Conservation (phyloP, 2,113 vertebrate species). For the Arvicanthis niloticus region DNA sequence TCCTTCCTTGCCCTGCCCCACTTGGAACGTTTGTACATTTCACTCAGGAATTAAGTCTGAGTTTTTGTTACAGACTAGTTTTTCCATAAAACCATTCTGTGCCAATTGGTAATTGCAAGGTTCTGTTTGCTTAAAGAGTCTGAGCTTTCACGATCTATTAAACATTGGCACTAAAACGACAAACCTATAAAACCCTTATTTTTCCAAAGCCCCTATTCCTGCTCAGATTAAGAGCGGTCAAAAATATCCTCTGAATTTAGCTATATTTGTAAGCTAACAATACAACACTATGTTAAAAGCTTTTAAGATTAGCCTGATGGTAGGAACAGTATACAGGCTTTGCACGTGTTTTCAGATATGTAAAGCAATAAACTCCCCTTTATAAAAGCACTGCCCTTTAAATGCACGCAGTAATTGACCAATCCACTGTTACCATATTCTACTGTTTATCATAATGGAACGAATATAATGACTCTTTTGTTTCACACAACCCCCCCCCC, state of each 20-base stretch:
- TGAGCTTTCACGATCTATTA: constrained; percentile 83
- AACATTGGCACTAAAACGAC: constrained; percentile 82
- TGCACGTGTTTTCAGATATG: constrained; percentile 3
- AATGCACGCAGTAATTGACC: constrained; percentile 20
- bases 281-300: not conserved
- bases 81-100: constrained; percentile 84
- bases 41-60: constrained; percentile 87
- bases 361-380: constrained; percentile 5
- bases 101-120: constrained; percentile 80
- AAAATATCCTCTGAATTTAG: constrained; percentile 47
- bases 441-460: not conserved
- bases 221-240: constrained; percentile 47
- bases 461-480: not conserved
- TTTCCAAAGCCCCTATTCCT: constrained; percentile 80
- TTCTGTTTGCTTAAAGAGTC: constrained; percentile 83
- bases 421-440: not conserved
- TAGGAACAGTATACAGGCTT: not conserved
- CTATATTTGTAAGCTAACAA: not conserved
- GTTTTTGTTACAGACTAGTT: constrained; percentile 90
- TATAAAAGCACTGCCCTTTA: not conserved
- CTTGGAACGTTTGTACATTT: constrained; percentile 85
- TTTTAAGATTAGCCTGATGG: constrained; percentile 39
- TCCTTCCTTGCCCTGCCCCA: constrained; percentile 42
- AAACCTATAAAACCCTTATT: constrained; percentile 72
- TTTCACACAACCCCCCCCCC: too few species aligned